phyloP scores from a whole-genome alignment of 2,888 invertebrate genomes.

The Leptogaster cylindrica region DNA sequence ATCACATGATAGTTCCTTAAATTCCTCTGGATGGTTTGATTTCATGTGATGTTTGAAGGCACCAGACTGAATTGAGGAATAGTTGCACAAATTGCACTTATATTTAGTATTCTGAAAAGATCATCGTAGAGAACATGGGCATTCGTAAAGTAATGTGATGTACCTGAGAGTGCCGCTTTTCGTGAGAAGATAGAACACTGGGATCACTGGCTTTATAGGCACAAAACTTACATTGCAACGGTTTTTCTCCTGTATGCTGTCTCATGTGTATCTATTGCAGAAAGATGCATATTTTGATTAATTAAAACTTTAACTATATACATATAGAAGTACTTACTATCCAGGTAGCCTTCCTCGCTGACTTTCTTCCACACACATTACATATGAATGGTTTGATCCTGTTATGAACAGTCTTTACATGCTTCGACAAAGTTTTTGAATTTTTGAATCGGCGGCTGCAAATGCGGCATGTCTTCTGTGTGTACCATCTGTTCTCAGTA shows the following conservation, averaged over 20 bases:
- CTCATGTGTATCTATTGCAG: conserved; percentile 72
- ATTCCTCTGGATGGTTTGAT: conserved; percentile 64
- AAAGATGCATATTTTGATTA: conserved; percentile 34
- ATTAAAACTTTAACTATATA: too few relatives aligned
- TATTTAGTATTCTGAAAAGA: conserved; percentile 63
- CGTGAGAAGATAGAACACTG: conserved; percentile 73
- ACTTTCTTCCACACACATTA: conserved; percentile 75
- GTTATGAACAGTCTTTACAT: conserved; percentile 75
- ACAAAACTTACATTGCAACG: conserved; percentile 73
- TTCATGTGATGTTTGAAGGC: conserved; percentile 70
- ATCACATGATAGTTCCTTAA: conserved; percentile 56
- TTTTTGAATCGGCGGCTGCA: conserved; percentile 74
- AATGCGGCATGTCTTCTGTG: conserved; percentile 70
- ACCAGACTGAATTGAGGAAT: conserved; percentile 73
- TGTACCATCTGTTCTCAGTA: conserved; percentile 62
- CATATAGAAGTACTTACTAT: too few relatives aligned
- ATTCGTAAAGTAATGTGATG: neutral
- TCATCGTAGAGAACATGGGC: neutral
- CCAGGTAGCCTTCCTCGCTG: conserved; percentile 74
- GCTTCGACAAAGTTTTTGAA: conserved; percentile 71
- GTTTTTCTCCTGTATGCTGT: conserved; percentile 81
- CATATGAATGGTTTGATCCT: conserved; percentile 77
- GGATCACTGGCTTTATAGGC: conserved; percentile 76
- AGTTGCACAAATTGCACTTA: conserved; percentile 72
- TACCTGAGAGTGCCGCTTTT: conserved; percentile 66